Percentiles rank a stretch among this genome's conserved stretches.
phyloP scores from a whole-genome alignment of 1,140 invertebrate species.

The Proales similis region DNA sequence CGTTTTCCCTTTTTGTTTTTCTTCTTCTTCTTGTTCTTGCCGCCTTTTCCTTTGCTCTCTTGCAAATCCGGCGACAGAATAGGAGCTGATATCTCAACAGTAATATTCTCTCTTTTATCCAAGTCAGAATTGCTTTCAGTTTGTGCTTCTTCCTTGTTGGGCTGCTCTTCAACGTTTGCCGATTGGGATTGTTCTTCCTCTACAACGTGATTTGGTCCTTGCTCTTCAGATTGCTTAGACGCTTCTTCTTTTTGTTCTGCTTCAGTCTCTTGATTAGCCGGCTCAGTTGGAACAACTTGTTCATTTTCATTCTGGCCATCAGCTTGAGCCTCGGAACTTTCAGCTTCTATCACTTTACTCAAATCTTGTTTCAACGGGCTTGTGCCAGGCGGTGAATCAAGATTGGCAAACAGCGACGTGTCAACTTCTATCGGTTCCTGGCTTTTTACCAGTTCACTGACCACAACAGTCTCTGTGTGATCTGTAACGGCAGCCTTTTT shows the following conservation, averaged over 20 bases:
- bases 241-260: not conserved
- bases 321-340: not conserved
- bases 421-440: not conserved
- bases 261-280: not conserved
- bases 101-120: not conserved
- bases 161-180: not conserved
- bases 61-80: no score
- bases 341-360: not conserved
- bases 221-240: not conserved
- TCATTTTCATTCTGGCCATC: not conserved
- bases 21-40: not conserved
- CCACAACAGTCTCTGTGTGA: not conserved
- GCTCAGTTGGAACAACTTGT: not conserved
- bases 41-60: not conserved
- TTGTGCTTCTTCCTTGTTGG: not conserved
- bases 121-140: not conserved
- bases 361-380: no score
- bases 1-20: not conserved
- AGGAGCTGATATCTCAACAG: no score
- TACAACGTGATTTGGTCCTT: not conserved
- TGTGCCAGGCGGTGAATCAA: no score
- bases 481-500: slow-evolving; percentile 5
- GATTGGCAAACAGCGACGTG: no score
- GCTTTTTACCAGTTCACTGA: not conserved
- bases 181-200: not conserved